Evolutionary conservation across 2,888 invertebrate species (phyloP).

Genomic region (Sarcophaga rosellei): DNA sequence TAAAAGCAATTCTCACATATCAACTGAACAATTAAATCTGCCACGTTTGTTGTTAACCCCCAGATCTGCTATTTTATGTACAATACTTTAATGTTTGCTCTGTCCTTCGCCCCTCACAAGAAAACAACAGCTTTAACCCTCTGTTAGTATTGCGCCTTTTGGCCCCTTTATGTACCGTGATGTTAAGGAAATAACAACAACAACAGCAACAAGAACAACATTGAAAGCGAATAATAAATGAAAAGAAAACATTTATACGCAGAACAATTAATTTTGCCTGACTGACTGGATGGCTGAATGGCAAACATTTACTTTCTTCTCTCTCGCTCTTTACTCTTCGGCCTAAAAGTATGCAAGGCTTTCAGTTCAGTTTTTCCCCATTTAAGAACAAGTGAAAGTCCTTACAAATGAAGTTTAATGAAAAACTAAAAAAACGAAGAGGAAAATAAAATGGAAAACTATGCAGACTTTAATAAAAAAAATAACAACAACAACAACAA

Average conservation of each 20-base stretch:
- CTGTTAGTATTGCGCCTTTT: background rate
- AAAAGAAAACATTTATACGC: constrained; percentile 64
- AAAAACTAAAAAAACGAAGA: constrained; percentile 32
- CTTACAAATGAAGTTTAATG: background rate
- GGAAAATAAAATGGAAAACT: background rate
- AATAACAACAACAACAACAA: constrained; percentile 17
- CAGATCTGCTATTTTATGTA: constrained; percentile 20
- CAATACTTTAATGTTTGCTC: background rate
- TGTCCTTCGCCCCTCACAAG: too few relatives aligned
- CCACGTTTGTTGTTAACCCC: constrained; percentile 50
- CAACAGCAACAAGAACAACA: too few relatives aligned
- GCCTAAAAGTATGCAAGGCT: background rate
- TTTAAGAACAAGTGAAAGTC: constrained; percentile 54
- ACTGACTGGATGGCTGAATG: constrained; percentile 20
- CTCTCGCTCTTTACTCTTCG: background rate
- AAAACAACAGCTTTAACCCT: too few relatives aligned
- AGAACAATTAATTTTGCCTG: constrained; percentile 64
- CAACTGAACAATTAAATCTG: constrained; percentile 68
- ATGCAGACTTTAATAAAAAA: constrained; percentile 6
- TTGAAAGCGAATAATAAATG: constrained; percentile 51
- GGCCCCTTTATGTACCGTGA: background rate
- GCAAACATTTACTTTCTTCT: constrained; percentile 20
- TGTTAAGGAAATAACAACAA: constrained; percentile 9
- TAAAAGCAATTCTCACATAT: constrained; percentile 65
- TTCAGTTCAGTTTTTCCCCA: constrained; percentile 26